Evolutionary conservation across 2,888 invertebrate genomes (phyloP), one percentile per base, ranked within the genome.

Genomic region (Orchestes rusci): DNA sequence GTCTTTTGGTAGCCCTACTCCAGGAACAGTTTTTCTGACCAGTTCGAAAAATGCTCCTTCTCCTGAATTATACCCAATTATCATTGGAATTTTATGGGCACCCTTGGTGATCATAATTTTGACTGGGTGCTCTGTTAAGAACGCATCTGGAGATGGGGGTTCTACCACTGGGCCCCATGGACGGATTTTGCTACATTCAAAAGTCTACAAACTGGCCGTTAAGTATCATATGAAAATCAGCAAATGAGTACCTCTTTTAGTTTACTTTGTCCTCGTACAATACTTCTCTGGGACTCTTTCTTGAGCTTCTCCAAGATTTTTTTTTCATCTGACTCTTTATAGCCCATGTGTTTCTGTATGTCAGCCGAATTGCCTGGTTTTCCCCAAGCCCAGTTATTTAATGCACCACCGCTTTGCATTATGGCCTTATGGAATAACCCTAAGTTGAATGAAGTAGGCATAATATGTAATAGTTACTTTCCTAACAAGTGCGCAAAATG

Each of bases 21-120:
- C 45, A 13, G 51, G 47, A 1, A 45, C 27, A 10, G 56, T 52
- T 48, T 50, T 58, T 39, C 57, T 51, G 2, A 59, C 57, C 7
- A 62, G 45, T 39, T 64, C 63, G 38, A 60, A 59, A 15, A 66
- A 51, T 20, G 67, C 56, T 3, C 68, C 69, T 55, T 69, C 69
- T 32, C 57, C 53, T 3, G 58, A 56, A 19, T 57, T 67, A 34
- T 61, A 64, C 8, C 69, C 68, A 31, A 68, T 60, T 1, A 69
- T 61, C 12, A 67, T 47, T 1, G 69, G 68, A 16, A 69, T 62
- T 39, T 68, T 59, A 23, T 60, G 62, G 42, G 59, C 62, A 19
- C 55, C 59, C 13, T 65, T 65, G 7, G 57, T 50, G 35, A 55
- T 55, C 35, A 66, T 50, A n/a, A 65, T 58, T 28, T 61, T 54